These are phyloP conservation scores for Pantala flavescens DNA, from an alignment of 1,140 invertebrate genomes.

Conservation along the genomic window DNA sequence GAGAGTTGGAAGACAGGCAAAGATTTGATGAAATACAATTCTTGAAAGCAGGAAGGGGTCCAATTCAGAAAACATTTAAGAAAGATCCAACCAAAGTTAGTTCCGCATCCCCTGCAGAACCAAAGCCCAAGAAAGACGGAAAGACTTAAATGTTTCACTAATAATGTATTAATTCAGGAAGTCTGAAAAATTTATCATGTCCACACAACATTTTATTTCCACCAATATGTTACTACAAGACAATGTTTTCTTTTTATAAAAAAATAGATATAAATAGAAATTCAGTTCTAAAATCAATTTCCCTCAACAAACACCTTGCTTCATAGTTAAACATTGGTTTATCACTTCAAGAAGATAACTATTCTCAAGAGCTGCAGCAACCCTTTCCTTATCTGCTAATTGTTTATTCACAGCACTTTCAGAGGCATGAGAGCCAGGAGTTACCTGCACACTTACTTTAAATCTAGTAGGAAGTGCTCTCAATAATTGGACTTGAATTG, in stretches of 20 bases:
- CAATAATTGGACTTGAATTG: conserved; percentile 78
- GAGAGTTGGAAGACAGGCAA: conserved; percentile 63
- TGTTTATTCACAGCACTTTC: conserved; percentile 95
- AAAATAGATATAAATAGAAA: too few species aligned
- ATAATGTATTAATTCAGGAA: too few species aligned
- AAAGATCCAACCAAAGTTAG: conserved; percentile 60
- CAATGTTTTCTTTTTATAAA: too few species aligned
- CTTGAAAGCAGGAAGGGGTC: conserved; percentile 68
- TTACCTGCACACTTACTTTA: conserved; percentile 83
- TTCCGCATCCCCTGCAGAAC: too few species aligned
- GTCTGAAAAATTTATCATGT: too few species aligned
- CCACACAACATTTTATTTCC: too few species aligned
- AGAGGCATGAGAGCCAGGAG: conserved; percentile 84
- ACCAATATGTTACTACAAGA: too few species aligned
- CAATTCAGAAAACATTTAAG: conserved; percentile 76
- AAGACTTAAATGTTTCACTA: too few species aligned
- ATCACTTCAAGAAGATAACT: conserved; percentile 82
- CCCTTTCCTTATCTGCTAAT: conserved; percentile 93
- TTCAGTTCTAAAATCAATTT: too few species aligned
- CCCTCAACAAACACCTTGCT: not conserved
- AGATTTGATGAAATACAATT: conserved; percentile 68
- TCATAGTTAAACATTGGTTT: conserved; percentile 67
- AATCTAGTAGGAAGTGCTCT: conserved; percentile 72
- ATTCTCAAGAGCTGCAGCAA: conserved; percentile 94
- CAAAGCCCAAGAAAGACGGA: too few species aligned